These are phyloP conservation scores for Drosophila burlai DNA, from an alignment of 1,140 invertebrate species.

Conservation along the genomic window DNA sequence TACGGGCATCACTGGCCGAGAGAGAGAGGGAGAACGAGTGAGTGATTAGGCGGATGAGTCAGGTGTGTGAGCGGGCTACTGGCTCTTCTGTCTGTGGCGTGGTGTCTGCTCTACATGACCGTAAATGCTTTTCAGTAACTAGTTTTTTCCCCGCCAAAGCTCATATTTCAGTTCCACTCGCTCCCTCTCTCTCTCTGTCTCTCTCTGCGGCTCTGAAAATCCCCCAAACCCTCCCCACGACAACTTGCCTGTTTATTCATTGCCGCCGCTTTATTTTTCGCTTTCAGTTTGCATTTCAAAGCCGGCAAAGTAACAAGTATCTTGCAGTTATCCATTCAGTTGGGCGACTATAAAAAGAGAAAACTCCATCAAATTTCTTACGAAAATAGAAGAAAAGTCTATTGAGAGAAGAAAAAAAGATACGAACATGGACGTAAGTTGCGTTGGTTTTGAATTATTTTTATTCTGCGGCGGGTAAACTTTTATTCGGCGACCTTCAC, in stretches of 20 bases:
- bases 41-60: constrained; percentile 40
- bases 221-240: constrained; percentile 5
- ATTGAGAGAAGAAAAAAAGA: constrained; percentile 42
- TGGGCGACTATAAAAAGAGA: constrained; percentile 37
- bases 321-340: constrained; percentile 74
- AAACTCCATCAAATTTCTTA: constrained; percentile 51
- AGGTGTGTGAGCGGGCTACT: constrained; percentile 40
- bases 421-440: constrained; percentile 68
- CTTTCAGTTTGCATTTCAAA: constrained; percentile 82
- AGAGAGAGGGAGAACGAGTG: constrained; percentile 1
- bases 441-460: constrained; percentile 28
- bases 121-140: constrained; percentile 79
- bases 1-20: constrained; percentile 3
- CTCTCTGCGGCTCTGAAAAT: neutral
- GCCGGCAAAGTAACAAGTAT: constrained; percentile 82
- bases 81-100: constrained; percentile 33
- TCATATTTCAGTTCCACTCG: constrained; percentile 70
- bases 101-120: constrained; percentile 71
- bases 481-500: constrained; percentile 69
- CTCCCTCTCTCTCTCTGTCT: constrained; percentile 23
- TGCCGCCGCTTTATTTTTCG: constrained; percentile 69
- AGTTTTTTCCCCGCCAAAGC: constrained; percentile 57
- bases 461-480: constrained; percentile 37
- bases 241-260: constrained; percentile 66
- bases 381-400: constrained; percentile 60